phyloP scores from a whole-genome alignment of 2,113 vertebrate species.

The Parotia lawesii region DNA sequence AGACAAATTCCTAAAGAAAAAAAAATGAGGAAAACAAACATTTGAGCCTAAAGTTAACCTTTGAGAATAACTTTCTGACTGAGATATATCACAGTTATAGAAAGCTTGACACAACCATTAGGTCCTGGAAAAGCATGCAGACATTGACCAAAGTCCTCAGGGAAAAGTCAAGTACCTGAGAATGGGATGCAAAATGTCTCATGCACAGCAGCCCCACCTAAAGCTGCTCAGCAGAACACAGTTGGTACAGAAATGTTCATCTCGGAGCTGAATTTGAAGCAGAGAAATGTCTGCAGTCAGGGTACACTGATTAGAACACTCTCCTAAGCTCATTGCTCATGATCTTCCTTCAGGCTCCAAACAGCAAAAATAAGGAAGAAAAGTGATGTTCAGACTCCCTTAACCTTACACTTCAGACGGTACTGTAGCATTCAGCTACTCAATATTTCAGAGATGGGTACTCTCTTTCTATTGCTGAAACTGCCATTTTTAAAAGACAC shows the following conservation, averaged over 20 bases:
- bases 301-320: not conserved
- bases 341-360: not conserved
- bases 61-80: not conserved
- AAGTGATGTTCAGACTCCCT: not conserved
- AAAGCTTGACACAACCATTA: not conserved
- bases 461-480: not conserved
- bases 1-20: not conserved
- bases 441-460: not conserved
- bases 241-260: not conserved
- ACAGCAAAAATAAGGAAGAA: not conserved
- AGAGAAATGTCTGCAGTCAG: not conserved
- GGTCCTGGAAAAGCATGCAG: not conserved
- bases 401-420: not conserved
- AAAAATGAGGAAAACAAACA: not conserved
- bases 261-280: not conserved
- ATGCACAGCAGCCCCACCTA: not conserved
- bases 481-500: not conserved
- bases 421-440: not conserved
- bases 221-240: not conserved
- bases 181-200: not conserved
- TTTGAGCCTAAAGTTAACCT: not conserved
- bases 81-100: not conserved
- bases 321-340: not conserved
- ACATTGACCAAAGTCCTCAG: not conserved
- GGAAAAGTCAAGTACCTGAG: not conserved